Base-by-base conservation (phyloP, 1,140 invertebrate genomes). In the Sogatella furcifera region DNA sequence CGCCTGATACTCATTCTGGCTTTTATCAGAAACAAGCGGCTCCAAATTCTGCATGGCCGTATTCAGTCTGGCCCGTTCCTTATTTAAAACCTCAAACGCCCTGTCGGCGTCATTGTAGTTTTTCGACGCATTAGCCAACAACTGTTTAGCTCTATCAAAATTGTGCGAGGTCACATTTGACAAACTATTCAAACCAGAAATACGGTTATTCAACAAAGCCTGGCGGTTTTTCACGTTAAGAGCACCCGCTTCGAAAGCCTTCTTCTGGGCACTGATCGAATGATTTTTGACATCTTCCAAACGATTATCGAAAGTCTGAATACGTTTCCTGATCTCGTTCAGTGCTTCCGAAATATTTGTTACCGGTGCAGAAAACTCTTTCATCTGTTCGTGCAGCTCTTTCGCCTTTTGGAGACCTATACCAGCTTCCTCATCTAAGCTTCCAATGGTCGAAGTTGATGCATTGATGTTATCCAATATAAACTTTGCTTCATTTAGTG, bases 221-320 rank as follows among this genome's bases (percentile, higher is more conserved):
- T 61, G 65, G 62, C 69, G 73, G 34, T 78, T 78, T 55, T 77
- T 73, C n/a, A 69, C 60, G 63, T 87, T 85, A 1, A 90, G 68
- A 15, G 74, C 73, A 28, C 85, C 80, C 1, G 86, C 86, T 34
- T 80, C 76, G 1, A 73, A 71, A 0, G 82, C 79, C n/a, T 80
- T 81, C 14, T 80, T 73, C 17, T 82, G 72, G 0, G 86, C 81
- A 34, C 79, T 73, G 6, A 81, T 74, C 5, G 82, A 85, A 65
- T 85, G 82, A 59, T 85, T 80, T 44, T 80, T 73, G 55, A 95
- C 75, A 67, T 93, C 89, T 43, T 86, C 79, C 38, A 93, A 70
- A 62, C 88, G 86, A 0, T 75, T 73, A 28, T 80, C 80, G 15
- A 89, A 79, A 21, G 80, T 76, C 0, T 75, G 78, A 0, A 89